Percentiles rank a stretch among this genome's conserved stretches.
Conservation (phyloP, 2,797 vertebrate species). For the Knipowitschia caucasica region DNA sequence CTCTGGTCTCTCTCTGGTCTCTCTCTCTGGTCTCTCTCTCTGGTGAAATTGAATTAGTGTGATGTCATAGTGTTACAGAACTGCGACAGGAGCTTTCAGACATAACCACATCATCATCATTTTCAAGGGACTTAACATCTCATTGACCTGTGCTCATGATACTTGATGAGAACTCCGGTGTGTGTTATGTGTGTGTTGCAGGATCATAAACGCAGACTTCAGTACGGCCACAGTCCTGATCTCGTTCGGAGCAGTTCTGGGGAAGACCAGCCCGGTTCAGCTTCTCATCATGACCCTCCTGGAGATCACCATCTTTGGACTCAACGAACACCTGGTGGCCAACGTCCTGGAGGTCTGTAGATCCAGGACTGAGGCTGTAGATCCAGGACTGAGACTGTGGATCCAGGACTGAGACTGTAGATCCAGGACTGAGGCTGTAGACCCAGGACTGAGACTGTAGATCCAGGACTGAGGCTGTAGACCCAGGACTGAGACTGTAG, state of each 20-base stretch:
- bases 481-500: no score
- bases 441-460: no score
- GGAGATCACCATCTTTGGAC: constrained; percentile 86
- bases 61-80: no score
- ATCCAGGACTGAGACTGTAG: no score
- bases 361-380: not conserved
- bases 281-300: constrained; percentile 90
- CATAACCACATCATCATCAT: no score
- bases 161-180: no score
- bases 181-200: constrained; percentile 44
- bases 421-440: not conserved
- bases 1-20: no score
- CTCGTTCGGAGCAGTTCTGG: constrained; percentile 94
- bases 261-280: constrained; percentile 93
- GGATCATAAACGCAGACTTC: constrained; percentile 96
- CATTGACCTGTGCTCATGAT: no score
- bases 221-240: constrained; percentile 93
- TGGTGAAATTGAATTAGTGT: no score
- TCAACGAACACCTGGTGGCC: constrained; percentile 84
- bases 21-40: no score
- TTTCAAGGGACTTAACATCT: no score
- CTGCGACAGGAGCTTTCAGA: no score
- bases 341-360: constrained; percentile 56
- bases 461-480: not conserved
- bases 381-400: not conserved